Base-by-base conservation (phyloP, 2,113 vertebrate species). In the Etheostoma spectabile region DNA sequence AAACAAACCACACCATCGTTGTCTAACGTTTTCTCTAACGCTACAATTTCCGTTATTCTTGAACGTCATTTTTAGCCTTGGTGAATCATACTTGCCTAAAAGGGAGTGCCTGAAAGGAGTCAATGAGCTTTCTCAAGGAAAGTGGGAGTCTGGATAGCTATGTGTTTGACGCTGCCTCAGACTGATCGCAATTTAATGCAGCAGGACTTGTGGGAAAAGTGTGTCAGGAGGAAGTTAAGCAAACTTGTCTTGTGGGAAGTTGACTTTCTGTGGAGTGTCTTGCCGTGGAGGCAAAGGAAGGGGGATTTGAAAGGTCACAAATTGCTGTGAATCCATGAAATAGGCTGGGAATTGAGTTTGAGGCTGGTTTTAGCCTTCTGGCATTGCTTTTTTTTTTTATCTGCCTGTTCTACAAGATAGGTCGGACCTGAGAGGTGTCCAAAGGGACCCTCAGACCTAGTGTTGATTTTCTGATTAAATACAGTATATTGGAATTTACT, bases 171-270 rank as follows among this genome's bases (percentile, higher is more conserved):
- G 83, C 35, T 19, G 74, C 49, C 80, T 83, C 61, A 64, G 57
- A 60, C 70, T 82, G 80, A 82, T 85, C 76, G 77, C 61, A 65
- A 19, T 86, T 77, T 83, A 83, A 83, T 85, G 70, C 76, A 78
- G 71, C 62, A 30, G 57, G 67, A 56, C 80, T 76, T 82, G 33
- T 52, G 64, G 59, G 67, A 76, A 88, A 90, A 89, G 76, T 93
- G 88, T 86, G 90, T 88, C 92, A 92, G 49, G 71, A 88, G 81
- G 85, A 91, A 88, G 85, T 85, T 84, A 45, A 27, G 73, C 48
- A 59, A 84, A 75, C 65, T 83, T 85, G 74, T 66, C 72, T 53
- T 33, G 27, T 64, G 35, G 55, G 71, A 77, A 88, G 79, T 79
- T 84, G 60, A 86, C 52, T 80, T 79, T 71, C 76, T 63, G 56